Percentiles rank a stretch among this genome's conserved stretches.
These are phyloP conservation scores for Anguilla anguilla DNA, from an alignment of 2,797 vertebrate genomes.

Conservation along the genomic window DNA sequence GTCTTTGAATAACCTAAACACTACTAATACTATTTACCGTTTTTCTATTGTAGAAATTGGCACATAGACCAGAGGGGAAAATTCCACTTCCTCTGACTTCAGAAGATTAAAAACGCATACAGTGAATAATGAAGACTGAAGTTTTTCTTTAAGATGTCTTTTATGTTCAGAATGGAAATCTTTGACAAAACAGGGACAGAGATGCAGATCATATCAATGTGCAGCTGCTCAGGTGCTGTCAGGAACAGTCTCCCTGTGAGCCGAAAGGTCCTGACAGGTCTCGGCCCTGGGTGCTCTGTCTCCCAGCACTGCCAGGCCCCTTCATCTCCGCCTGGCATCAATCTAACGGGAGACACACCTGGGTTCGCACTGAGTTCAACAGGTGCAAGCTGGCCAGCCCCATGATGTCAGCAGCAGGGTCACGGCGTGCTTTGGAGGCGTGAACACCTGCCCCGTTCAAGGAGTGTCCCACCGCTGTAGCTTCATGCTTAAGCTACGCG, in stretches of 20 bases:
- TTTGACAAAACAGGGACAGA: not conserved
- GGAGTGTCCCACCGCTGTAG: not conserved
- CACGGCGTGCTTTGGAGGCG: not conserved
- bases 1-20: not conserved
- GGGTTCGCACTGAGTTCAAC: slow-evolving; percentile 31
- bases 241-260: not conserved
- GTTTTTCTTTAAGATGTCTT: not conserved
- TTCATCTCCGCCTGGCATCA: slow-evolving; percentile 13
- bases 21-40: not conserved
- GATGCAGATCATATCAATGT: not conserved
- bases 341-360: slow-evolving; percentile 24
- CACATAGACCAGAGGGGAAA: slow-evolving; percentile 20
- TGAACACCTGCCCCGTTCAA: not conserved
- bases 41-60: not conserved
- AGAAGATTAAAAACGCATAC: not conserved
- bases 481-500: not conserved
- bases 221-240: not conserved
- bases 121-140: not conserved
- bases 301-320: not conserved
- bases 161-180: not conserved
- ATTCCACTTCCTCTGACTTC: slow-evolving; percentile 5
- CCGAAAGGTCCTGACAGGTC: slow-evolving; percentile 11
- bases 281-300: not conserved
- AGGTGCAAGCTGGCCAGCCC: not conserved
- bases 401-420: not conserved